Evolutionary conservation across 1,140 invertebrate genomes (phyloP), one percentile per base, ranked within the genome.

Genomic region (Heliconius hewitsoni): DNA sequence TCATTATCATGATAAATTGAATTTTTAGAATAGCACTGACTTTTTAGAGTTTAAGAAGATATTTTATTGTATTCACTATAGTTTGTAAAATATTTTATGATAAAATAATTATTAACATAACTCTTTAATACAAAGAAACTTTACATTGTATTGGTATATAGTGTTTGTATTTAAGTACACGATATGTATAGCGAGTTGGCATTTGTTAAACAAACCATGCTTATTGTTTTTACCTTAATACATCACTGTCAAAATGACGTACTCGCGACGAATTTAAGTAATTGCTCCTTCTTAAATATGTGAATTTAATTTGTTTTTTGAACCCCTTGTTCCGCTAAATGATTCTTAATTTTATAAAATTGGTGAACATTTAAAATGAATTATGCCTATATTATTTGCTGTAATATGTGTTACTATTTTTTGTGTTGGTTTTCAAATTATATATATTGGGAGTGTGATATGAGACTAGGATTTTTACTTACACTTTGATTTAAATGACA

Each of bases 191-290:
- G 27, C 23, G 11, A 66, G 60, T 66, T 66, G 60, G 13, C 30
- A 66, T 66, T 66, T 66, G 13, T 30, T 13, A 66, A 30, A 66
- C 60, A 66, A 27, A 16, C 27, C 27, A 66, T 66, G 60, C 11
- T 30, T 30, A 66, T 66, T 66, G 60, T 66, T 66, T 30, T 66
- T 66, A 66, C 60, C 60, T 66, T 66, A 66, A 66, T 66, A 66
- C 60, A 66, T 66, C 60, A 66, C 23, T 66, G 60, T 66, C 60
- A 30, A 66, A 66, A 30, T 30, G 60, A 66, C 27, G 60, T 66
- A 30, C 60, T 66, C 60, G 60, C 60, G 60, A 66, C 60, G 30
- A 66, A 66, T 66, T 66, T 66, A 66, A 66, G 27, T 66, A 66
- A 66, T 66, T 66, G 60, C 27, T 30, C 27, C 60, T 9, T 30